Base-by-base conservation (phyloP, 1,140 invertebrate genomes). In the Apis dorsata region DNA sequence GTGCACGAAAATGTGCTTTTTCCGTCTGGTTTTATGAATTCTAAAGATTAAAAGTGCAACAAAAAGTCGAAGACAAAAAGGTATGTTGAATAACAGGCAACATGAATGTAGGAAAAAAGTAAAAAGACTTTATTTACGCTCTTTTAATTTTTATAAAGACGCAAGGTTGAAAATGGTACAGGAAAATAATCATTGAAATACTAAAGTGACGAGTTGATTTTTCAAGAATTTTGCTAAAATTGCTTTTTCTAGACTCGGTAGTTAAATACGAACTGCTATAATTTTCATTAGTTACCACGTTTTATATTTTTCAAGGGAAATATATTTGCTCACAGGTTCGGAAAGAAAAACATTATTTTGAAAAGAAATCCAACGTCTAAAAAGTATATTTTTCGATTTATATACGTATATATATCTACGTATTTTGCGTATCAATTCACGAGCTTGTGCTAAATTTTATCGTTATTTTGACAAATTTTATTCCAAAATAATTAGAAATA, bases 61-160 rank as follows among this genome's bases (percentile, higher is more conserved):
- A 17, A 70, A 12, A 51, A 7, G 19, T 66, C 44, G 34, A 4
- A 44, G 34, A 44, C 51, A 21, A 53, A 24, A 21, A 65, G 0
- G 11, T 21, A n/a, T 21, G 72, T 66, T 66, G 74, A 80, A 65
- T 65, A 59, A 66, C 51, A 66, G 12, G 71, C 34, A 17, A 28
- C 34, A 17, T 1, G 34, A 3, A 5, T 53, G 53, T 51, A 53
- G n/a, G 34, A 53, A 76, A 51, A 11, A 19, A 10, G 15, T 2
- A 57, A 79, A 79, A 62, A 57, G 68, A 51, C 5, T 78, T 70
- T 78, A 49, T 69, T 65, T 59, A 34, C 49, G 66, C 74, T 60
- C 74, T 49, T 79, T 83, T 72, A 68, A 78, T 83, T 71, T 79
- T 59, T 71, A 83, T 71, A 68, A 57, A 71, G 49, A 63, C 1